A percentile compares a stretch with the other conserved stretches of the same genome.
Evolutionary conservation across 2,888 invertebrate genomes (phyloP).

Genomic region (Dryobotodes eremita): DNA sequence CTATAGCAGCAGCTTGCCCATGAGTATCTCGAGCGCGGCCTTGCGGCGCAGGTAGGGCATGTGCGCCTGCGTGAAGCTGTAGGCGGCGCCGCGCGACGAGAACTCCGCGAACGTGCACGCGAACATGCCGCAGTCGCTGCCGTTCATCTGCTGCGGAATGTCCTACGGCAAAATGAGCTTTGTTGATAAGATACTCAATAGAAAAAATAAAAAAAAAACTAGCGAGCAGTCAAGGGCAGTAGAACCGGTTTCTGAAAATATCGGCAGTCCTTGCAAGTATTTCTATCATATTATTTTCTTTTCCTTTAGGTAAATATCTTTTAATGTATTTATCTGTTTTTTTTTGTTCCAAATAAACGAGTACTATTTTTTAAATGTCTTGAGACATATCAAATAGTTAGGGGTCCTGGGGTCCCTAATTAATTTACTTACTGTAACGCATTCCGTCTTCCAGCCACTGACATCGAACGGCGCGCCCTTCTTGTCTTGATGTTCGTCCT

Average conservation of each 20-base stretch:
- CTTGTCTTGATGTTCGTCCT: slow-evolving; percentile 96
- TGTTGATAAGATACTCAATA: neutral
- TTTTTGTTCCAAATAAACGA: neutral
- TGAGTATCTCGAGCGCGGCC: slow-evolving; percentile 97
- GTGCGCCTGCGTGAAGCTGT: slow-evolving; percentile 96
- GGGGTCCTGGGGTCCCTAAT: neutral
- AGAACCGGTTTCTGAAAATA: neutral
- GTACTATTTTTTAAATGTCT: neutral
- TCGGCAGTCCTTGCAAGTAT: neutral
- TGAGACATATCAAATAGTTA: neutral
- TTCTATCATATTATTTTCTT: neutral
- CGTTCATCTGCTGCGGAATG: slow-evolving; percentile 99
- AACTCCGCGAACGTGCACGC: slow-evolving; percentile 99
- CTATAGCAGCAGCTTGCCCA: slow-evolving; percentile 92
- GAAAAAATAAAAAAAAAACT: neutral
- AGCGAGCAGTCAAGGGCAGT: neutral
- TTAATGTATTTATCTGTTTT: neutral
- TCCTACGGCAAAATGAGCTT: slow-evolving; percentile 77
- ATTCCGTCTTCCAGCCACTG: slow-evolving; percentile 92
- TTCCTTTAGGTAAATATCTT: neutral
- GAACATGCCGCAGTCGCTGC: slow-evolving; percentile 99
- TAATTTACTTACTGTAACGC: slow-evolving; percentile 87
- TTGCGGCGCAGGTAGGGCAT: slow-evolving; percentile 98
- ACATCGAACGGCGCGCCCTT: slow-evolving; percentile 94
- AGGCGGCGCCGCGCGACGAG: slow-evolving; percentile 93